Conservation (phyloP, 2,888 invertebrate genomes). For the Venustoraphidia nigricollis region DNA sequence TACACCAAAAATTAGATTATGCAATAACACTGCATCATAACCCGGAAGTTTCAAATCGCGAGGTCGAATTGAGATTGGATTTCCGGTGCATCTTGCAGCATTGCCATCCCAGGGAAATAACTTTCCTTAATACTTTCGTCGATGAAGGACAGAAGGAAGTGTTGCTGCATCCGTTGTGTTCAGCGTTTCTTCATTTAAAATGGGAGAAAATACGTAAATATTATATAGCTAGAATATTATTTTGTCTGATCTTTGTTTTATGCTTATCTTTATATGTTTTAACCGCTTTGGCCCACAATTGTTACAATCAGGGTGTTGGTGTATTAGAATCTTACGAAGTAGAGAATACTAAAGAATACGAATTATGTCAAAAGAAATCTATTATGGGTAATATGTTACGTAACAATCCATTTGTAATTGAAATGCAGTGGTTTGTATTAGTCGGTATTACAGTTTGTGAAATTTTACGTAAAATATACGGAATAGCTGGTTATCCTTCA, state of each 20-base stretch:
- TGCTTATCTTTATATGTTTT: constrained; percentile 69
- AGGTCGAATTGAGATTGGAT: constrained; percentile 68
- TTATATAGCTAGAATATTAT: constrained; percentile 62
- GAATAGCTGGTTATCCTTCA: constrained; percentile 66
- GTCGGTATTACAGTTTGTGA: constrained; percentile 67
- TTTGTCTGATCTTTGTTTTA: constrained; percentile 65
- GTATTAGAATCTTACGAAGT: constrained; percentile 36
- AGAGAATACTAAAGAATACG: constrained; percentile 53
- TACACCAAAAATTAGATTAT: constrained; percentile 65
- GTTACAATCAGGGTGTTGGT: constrained; percentile 67
- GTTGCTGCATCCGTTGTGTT: constrained; percentile 70
- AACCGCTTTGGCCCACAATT: constrained; percentile 69
- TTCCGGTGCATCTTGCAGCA: constrained; percentile 70
- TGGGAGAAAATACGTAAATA: constrained; percentile 85
- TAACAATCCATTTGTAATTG: constrained; percentile 60
- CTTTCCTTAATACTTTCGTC: constrained; percentile 73
- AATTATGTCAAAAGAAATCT: constrained; percentile 62
- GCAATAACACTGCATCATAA: constrained; percentile 66
- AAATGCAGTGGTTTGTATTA: constrained; percentile 71
- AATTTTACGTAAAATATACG: constrained; percentile 64
- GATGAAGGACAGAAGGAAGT: constrained; percentile 83
- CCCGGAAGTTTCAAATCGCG: constrained; percentile 59
- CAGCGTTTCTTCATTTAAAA: constrained; percentile 74
- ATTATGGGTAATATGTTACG: constrained; percentile 60
- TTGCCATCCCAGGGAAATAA: constrained; percentile 70